Base-by-base conservation (phyloP, 2,113 vertebrate genomes). In the Sceloporus undulatus region DNA sequence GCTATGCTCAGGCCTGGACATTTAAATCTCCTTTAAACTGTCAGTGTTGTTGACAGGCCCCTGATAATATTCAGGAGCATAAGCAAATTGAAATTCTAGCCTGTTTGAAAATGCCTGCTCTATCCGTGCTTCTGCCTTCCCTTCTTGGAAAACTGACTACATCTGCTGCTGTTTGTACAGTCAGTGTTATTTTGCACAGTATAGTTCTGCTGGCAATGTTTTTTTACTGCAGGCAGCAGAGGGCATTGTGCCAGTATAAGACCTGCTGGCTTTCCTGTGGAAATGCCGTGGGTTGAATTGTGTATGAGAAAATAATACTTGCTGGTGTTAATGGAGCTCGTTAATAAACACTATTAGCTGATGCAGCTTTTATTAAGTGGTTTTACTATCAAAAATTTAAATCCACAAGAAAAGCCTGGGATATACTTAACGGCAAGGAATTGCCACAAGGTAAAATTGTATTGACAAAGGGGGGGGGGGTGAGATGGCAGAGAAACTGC, bases 51-150 rank as follows among this genome's bases (percentile, higher is more conserved):
- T 87, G 88, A 89, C 77, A 82, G 76, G 79, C 77, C 0, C 0
- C n/a, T 73, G 85, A 29, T 16, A 78, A 25, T 0, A 0, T 1
- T 74, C 62, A 0, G 0, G 23, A 87, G 10, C 56, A 66, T 77
- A 78, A 78, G 56, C 42, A 79, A 7, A 0, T 0, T 40, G 1
- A 0, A 0, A 2, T 9, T 70, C 48, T n/a, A 62, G 70, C 0
- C 1, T 0, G 21, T 66, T 59, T 54, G 8, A 23, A 86, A 88
- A 86, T 52, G 0, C 0, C 42, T 0, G 0, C 2, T 2, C 0
- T 0, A 0, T 2, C 1, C 0, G 0, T 2, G 0, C 14, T 82
- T 52, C 18, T 0, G 0, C 34, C 9, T 18, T 0, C 7, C 0
- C 0, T 23, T 23, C n/a, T 68, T 68, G 1, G 25, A 88, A 80